Percentiles rank a stretch among this genome's conserved stretches.
phyloP scores from a whole-genome alignment of 2,113 vertebrate genomes.

The Bos indicus region DNA sequence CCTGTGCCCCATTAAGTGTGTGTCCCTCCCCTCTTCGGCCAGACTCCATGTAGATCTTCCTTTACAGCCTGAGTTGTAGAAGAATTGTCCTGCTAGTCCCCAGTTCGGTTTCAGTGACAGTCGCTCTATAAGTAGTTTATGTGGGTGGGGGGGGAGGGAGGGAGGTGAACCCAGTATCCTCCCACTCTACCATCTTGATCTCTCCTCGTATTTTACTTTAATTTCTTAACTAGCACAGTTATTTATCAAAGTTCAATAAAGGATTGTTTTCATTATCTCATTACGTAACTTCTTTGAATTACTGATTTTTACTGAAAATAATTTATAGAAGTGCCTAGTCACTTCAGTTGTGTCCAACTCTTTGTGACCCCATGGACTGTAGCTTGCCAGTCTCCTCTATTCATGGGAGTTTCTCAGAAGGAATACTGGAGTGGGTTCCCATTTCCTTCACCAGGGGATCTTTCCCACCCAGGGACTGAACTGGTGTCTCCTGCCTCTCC shows the following conservation, averaged over 20 bases:
- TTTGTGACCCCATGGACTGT: not conserved
- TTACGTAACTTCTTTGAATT: not conserved
- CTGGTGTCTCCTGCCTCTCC: not conserved
- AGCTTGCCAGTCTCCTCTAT: not conserved
- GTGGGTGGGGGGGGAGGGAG: accelerated
- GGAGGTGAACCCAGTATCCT: not conserved
- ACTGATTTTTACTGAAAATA: not conserved
- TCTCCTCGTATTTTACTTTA: not conserved
- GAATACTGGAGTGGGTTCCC: not conserved
- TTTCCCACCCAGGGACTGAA: not conserved
- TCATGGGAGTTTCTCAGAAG: not conserved
- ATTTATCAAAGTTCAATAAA: not conserved
- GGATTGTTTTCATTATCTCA: not conserved
- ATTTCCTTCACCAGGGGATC: not conserved
- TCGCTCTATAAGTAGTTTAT: not conserved
- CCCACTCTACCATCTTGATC: not conserved
- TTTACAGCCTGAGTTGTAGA: not conserved
- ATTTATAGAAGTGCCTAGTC: not conserved
- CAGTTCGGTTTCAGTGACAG: not conserved
- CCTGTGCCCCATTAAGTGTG: not conserved
- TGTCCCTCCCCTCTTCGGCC: not conserved
- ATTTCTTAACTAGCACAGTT: not conserved
- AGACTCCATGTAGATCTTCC: not conserved
- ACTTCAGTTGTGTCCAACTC: not conserved
- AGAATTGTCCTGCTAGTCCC: not conserved